Evolutionary conservation across 2,797 vertebrate species (phyloP).

Genomic region (Fistularia tabacaria): DNA sequence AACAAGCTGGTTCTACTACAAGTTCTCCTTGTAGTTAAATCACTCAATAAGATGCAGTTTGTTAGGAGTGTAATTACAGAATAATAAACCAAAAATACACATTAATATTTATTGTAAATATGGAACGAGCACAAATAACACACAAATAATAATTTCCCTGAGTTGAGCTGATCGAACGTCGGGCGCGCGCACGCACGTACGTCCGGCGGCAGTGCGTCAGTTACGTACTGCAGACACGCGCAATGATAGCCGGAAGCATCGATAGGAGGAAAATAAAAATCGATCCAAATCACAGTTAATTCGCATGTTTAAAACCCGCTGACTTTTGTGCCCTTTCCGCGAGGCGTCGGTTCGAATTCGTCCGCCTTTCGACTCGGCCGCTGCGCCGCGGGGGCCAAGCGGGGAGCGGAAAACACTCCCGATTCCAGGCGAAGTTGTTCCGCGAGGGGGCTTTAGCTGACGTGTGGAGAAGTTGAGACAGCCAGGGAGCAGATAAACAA

Average conservation of each 20-base stretch:
- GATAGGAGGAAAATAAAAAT: conserved; percentile 74
- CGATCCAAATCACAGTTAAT: conserved; percentile 60
- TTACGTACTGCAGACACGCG: conserved; percentile 69
- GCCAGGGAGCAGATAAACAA: conserved; percentile 71
- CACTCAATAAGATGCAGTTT: too few relatives aligned
- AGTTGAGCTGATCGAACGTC: background rate
- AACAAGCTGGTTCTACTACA: too few relatives aligned
- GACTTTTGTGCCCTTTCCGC: conserved; percentile 32
- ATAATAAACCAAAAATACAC: too few relatives aligned
- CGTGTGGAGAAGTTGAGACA: conserved; percentile 75
- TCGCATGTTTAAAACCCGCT: conserved; percentile 44
- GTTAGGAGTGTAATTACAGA: too few relatives aligned
- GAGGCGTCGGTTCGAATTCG: conserved; percentile 20
- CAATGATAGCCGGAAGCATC: conserved; percentile 79
- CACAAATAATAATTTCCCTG: too few relatives aligned
- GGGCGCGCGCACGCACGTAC: conserved; percentile 66
- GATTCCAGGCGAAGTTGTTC: conserved; percentile 57
- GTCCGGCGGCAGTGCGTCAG: conserved; percentile 46
- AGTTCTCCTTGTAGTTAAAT: too few relatives aligned
- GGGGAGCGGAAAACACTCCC: conserved; percentile 26
- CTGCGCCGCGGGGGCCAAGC: conserved; percentile 32
- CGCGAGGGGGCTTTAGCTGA: conserved; percentile 67
- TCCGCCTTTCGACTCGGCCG: conserved; percentile 14
- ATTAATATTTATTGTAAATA: too few relatives aligned
- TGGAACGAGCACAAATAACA: too few relatives aligned